Conservation (phyloP, 2,888 invertebrate species). For the Papilio elwesi region DNA sequence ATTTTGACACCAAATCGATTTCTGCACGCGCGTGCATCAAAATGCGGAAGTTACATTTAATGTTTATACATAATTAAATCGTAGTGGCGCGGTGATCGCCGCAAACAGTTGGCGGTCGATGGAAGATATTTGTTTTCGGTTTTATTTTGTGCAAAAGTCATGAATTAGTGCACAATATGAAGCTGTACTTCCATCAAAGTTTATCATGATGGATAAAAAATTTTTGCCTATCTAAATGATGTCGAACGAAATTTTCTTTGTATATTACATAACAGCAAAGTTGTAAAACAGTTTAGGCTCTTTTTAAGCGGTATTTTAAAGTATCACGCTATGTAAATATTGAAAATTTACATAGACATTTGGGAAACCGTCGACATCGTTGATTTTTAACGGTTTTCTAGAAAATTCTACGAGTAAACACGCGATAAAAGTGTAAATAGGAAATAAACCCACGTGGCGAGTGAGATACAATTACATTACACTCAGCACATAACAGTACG, state of each 20-base stretch:
- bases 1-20: not conserved
- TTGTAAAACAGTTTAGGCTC: conserved; percentile 1
- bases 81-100: not conserved
- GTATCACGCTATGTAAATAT: conserved; percentile 11
- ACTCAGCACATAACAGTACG: not conserved
- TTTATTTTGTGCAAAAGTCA: not conserved
- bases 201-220: not conserved
- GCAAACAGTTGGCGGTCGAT: not conserved
- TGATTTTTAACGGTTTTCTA: not conserved
- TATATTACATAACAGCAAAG: not conserved
- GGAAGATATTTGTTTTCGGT: not conserved
- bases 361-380: not conserved
- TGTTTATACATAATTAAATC: not conserved
- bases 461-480: not conserved
- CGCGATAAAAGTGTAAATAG: not conserved
- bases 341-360: not conserved
- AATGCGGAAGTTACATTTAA: not conserved
- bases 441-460: not conserved
- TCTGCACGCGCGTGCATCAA: not conserved
- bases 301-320: conserved; percentile 5
- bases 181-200: not conserved
- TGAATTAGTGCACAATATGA: too few species aligned
- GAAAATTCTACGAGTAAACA: not conserved
- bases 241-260: conserved; percentile 3
- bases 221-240: not conserved